These are phyloP conservation scores for Globia sparganii DNA, from an alignment of 2,888 invertebrate species.

Conservation along the genomic window DNA sequence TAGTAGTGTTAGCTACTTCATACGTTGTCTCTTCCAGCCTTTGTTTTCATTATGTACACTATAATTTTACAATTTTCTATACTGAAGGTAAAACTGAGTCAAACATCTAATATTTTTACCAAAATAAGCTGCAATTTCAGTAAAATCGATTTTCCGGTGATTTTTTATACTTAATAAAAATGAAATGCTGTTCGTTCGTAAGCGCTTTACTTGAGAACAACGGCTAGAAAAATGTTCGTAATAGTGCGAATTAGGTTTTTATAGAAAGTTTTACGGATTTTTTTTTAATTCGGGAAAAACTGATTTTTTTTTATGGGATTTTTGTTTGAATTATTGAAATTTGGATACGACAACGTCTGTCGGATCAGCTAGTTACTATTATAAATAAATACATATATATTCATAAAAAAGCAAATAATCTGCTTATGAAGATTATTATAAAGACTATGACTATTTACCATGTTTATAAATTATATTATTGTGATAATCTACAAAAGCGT, in stretches of 20 bases:
- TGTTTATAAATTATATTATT: slow-evolving; percentile 31
- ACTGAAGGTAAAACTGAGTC: neutral
- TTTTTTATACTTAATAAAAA: slow-evolving; percentile 5
- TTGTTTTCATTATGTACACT: slow-evolving; percentile 30
- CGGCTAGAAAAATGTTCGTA: neutral
- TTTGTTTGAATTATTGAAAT: neutral
- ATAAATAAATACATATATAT: slow-evolving; percentile 17
- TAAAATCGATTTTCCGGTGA: neutral
- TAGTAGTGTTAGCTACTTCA: slow-evolving; percentile 52
- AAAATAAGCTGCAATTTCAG: slow-evolving; percentile 1
- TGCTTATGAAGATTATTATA: neutral
- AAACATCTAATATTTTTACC: neutral
- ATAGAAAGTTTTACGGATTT: neutral
- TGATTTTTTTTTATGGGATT: neutral
- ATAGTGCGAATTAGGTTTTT: neutral
- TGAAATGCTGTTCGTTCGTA: no score
- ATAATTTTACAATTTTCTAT: slow-evolving; percentile 3
- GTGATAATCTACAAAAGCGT: slow-evolving; percentile 46
- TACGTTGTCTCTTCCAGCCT: slow-evolving; percentile 27
- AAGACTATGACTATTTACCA: slow-evolving; percentile 21
- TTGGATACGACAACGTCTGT: neutral
- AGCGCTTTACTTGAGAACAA: neutral
- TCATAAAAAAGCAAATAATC: slow-evolving; percentile 8
- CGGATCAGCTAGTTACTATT: neutral
- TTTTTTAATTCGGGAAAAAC: neutral